Conservation (phyloP, 2,888 invertebrate genomes). For the Dolomedes plantarius region DNA sequence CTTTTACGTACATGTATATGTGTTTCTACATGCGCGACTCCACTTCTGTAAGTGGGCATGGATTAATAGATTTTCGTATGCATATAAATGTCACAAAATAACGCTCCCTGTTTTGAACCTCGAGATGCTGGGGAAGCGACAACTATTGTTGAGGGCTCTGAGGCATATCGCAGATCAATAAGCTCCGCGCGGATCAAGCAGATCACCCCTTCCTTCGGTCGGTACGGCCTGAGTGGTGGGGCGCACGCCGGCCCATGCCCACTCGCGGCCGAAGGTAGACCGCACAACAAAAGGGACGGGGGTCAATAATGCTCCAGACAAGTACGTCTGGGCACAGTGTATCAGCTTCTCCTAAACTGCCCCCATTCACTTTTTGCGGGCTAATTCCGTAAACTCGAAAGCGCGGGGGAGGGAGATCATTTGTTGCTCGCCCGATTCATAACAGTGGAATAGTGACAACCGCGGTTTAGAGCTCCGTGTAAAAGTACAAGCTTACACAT, state of each 20-base stretch:
- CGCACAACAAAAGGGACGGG: not conserved
- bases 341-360: not conserved
- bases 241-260: not conserved
- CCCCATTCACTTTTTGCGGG: too few species aligned
- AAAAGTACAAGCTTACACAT: too few species aligned
- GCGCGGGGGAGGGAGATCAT: too few species aligned
- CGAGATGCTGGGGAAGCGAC: not conserved
- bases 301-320: not conserved
- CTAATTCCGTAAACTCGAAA: too few species aligned
- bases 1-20: too few species aligned
- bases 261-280: not conserved
- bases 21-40: too few species aligned
- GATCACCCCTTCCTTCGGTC: not conserved
- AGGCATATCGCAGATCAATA: constrained; percentile 8
- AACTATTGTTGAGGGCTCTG: not conserved
- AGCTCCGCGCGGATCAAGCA: not conserved
- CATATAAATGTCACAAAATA: not conserved
- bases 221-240: not conserved
- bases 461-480: too few species aligned
- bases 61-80: not conserved
- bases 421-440: too few species aligned
- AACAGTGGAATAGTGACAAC: too few species aligned
- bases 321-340: not conserved
- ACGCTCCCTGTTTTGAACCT: not conserved
- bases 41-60: too few species aligned